Evolutionary conservation across 2,113 vertebrate genomes (phyloP).

Genomic region (Dicrurus megarhynchus): DNA sequence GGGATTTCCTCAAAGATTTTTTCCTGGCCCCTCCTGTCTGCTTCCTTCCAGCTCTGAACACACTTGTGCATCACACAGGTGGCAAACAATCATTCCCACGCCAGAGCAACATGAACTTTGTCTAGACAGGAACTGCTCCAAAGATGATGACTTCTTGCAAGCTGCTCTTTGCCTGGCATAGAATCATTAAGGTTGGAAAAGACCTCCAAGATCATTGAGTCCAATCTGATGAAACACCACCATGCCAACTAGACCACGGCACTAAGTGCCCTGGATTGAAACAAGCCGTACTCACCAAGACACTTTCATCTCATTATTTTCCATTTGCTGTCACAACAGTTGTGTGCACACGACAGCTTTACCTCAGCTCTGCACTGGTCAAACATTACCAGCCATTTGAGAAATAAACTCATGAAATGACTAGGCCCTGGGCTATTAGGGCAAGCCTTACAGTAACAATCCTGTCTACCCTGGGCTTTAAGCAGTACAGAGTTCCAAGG

Average conservation of each 20-base stretch:
- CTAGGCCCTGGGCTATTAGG: not conserved
- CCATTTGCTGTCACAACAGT: not conserved
- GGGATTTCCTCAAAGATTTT: not conserved
- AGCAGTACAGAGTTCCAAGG: not conserved
- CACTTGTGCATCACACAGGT: not conserved
- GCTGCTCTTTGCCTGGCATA: not conserved
- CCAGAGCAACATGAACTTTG: not conserved
- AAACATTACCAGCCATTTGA: not conserved
- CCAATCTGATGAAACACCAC: not conserved
- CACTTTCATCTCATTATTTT: not conserved
- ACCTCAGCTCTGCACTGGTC: not conserved
- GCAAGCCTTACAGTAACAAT: not conserved
- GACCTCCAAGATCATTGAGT: not conserved
- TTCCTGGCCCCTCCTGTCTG: not conserved
- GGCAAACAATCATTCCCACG: not conserved
- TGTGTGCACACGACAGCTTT: not conserved
- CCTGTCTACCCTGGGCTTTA: not conserved
- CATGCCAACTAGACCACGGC: not conserved
- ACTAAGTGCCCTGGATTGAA: not conserved
- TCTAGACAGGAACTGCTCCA: not conserved
- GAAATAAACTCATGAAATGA: not conserved
- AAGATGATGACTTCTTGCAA: not conserved
- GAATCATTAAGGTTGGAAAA: not conserved
- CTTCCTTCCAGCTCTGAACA: not conserved
- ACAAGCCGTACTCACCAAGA: not conserved